Evolutionary conservation across 1,140 invertebrate genomes (phyloP).

Genomic region (Drosophila santomea): DNA sequence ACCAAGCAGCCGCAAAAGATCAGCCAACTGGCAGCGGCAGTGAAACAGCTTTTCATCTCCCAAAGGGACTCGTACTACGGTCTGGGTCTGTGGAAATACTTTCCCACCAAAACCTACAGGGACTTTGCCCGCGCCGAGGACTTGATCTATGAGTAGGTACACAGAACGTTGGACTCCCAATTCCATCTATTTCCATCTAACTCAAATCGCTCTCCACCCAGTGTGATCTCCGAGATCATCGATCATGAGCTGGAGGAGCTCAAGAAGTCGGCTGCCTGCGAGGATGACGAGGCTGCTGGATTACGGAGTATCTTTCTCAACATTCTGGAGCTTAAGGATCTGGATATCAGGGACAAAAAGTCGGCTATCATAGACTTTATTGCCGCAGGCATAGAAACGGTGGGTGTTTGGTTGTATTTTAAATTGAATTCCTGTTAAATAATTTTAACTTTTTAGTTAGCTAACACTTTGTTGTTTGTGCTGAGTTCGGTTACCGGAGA

Average conservation of each 20-base stretch:
- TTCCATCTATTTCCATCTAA: constrained; percentile 26
- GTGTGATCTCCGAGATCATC: constrained; percentile 92
- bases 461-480: constrained; percentile 92
- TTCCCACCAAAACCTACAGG: constrained; percentile 90
- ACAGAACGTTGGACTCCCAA: constrained; percentile 7
- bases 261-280: constrained; percentile 70
- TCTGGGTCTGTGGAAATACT: constrained; percentile 92
- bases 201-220: constrained; percentile 64
- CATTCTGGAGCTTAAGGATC: constrained; percentile 88
- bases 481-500: constrained; percentile 91
- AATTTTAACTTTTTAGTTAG: constrained; percentile 86
- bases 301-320: constrained; percentile 90
- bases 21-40: constrained; percentile 88
- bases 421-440: background rate
- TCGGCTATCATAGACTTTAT: constrained; percentile 94
- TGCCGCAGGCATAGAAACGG: constrained; percentile 93
- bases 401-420: constrained; percentile 69
- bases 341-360: constrained; percentile 92
- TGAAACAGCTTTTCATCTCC: constrained; percentile 90
- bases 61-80: constrained; percentile 93
- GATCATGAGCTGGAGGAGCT: constrained; percentile 86
- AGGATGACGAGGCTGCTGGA: constrained; percentile 85
- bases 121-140: constrained; percentile 91
- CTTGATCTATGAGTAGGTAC: constrained; percentile 89
- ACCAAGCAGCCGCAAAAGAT: constrained; percentile 85